Base-by-base conservation (phyloP, 2,797 vertebrate genomes). In the Enteromius anoplus region DNA sequence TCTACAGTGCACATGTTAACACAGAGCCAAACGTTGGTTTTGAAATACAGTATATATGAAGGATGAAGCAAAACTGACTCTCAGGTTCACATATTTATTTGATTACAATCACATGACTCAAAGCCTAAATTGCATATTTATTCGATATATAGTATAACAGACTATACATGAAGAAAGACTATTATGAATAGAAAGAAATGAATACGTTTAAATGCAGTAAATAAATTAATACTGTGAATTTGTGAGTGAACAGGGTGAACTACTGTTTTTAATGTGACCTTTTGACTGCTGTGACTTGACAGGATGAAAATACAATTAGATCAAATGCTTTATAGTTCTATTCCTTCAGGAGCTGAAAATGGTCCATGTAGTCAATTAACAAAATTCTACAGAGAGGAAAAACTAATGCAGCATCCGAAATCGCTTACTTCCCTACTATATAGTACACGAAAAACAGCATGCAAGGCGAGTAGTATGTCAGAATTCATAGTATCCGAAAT, bases 1-100 rank as follows among this genome's bases (percentile, higher is more conserved):
- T 37, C 7, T 49, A 19, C 0, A 37, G 10, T 21, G 32, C 21
- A 70, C 23, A 62, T 62, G 15, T 64, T 49, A 73, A 64, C 5
- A 72, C 55, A 47, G 29, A 47, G 42, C 29, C 69, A 49, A 26
- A 23, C 1, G 10, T 32, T 37, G 8, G 12, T 34, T 21, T 34
- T 64, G 19, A 62, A 72, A 81, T 49, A 40, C 37, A 40, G 37
- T 40, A 49, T 29, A 58, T 45, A 17, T 42, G 40, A 42, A 42
- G 40, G 11, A 58, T 40, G n/a, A 60, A 23, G 34, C 51, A 60
- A 60, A 75, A 60, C 17, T 55, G 21, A 75, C 72, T 75, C 21
- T 75, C 32, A 37, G 21, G 21, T 17, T 75, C 34, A 75, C n/a
- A 75, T 55, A 75, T 73, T 73, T 21, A 75, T 73, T n/a, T 51